Evolutionary conservation across 2,797 vertebrate genomes (phyloP), one percentile per base, ranked within the genome.

Genomic region (Rhabdophis nuchalis): DNA sequence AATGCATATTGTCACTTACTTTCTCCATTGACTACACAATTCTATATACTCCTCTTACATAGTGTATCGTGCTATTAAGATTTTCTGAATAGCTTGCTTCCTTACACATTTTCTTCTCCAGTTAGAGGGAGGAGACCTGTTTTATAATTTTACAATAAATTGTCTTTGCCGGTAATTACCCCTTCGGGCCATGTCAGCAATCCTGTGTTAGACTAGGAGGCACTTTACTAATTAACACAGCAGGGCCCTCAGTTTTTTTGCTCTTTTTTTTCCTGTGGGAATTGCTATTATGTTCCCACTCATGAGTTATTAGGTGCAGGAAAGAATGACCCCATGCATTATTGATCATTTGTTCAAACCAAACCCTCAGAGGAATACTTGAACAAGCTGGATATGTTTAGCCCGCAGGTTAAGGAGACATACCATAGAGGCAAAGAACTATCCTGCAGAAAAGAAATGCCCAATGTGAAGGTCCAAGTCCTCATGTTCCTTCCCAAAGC

Each of bases 201-300:
- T 86, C 46, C 7, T 91, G 14, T 53, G 13, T 93, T 89, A 90
- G 93, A 95, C 93, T 90, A 88, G 90, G 18, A 94, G 1, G 2
- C 27, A 20, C 13, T 85, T 68, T 92, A 61, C 25, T 91, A 87
- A 93, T 0, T 0, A 94, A 86, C 0, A 0, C 9, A 87, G 0
- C 5, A 54, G 13, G 1, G 1, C 0, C 77, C 89, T 93, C 92
- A 50, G 46, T 50, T 91, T 20, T 20, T 58, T 93, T 92, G 54
- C 68, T 52, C 16, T 20, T 94, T 89, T 86, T 64, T 64, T 93
- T 92, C 90, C 90, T 54, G 53, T 0, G 46, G 32, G 92, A 94
- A 92, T 18, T 85, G 50, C n/a, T 89, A 29, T 86, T 88, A 18
- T 60, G 5, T 89, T 91, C 54, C 46, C 25, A 4, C 88, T 93